Percentiles rank a stretch among this genome's conserved stretches.
Evolutionary conservation across 2,888 invertebrate species (phyloP).

Genomic region (Rhagophthalmus giganteus): DNA sequence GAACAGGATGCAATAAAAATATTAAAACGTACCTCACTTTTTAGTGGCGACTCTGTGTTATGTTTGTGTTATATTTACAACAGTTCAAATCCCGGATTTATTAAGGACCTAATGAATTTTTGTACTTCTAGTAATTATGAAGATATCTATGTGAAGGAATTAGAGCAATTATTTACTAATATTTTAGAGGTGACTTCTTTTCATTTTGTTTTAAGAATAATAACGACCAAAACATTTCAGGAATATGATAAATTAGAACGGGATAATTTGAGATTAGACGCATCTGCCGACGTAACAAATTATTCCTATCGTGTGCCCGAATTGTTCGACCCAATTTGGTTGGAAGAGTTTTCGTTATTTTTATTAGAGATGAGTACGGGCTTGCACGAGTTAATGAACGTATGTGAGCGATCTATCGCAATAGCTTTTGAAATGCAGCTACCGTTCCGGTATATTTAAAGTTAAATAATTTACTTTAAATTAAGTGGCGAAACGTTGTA

Average conservation of each 20-base stretch:
- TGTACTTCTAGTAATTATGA: too few relatives aligned
- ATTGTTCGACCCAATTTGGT: too few relatives aligned
- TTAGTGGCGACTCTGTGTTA: neutral
- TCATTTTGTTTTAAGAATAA: too few relatives aligned
- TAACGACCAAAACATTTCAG: too few relatives aligned
- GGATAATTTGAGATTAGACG: too few relatives aligned
- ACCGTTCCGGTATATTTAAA: neutral
- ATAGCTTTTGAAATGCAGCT: neutral
- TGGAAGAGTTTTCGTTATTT: neutral
- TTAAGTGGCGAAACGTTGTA: neutral
- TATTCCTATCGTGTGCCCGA: too few relatives aligned
- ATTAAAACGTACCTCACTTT: neutral
- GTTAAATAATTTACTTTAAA: neutral
- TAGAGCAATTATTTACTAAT: neutral
- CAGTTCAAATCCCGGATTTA: neutral
- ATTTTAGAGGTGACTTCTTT: neutral
- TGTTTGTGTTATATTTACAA: neutral
- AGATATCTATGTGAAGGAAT: neutral
- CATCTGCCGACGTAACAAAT: too few relatives aligned
- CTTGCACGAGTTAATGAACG: neutral
- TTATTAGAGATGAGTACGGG: neutral
- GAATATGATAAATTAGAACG: too few relatives aligned
- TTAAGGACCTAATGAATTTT: neutral
- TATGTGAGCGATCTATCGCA: neutral
- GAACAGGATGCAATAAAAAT: slow-evolving; percentile 32